Conservation (phyloP, 1,140 invertebrate species). For the Drosophila auraria region DNA sequence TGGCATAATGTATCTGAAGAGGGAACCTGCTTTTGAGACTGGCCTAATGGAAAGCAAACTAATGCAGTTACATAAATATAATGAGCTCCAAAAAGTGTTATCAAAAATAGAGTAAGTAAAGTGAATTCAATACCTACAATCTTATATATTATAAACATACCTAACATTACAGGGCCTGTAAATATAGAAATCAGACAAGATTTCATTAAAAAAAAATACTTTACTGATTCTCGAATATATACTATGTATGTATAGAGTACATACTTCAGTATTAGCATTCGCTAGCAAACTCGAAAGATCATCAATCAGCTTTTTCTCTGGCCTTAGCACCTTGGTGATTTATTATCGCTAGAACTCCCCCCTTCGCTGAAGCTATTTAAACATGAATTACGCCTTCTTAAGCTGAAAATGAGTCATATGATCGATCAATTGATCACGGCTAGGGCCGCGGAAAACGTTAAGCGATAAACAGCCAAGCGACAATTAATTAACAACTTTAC, state of each 20-base stretch:
- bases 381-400: slow-evolving; percentile 5
- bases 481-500: slow-evolving; percentile 47
- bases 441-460: slow-evolving; percentile 15
- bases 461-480: slow-evolving; percentile 13
- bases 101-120: background rate
- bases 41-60: background rate
- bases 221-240: background rate
- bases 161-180: too few species aligned
- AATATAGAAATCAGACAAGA: background rate
- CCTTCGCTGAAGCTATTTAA: slow-evolving; percentile 5
- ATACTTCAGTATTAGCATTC: background rate
- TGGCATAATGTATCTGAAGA: background rate
- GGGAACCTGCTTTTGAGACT: background rate
- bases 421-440: slow-evolving; percentile 7
- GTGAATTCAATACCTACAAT: background rate
- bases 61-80: background rate
- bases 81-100: background rate
- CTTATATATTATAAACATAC: too few species aligned
- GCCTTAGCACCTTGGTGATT: slow-evolving; percentile 20
- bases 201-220: background rate
- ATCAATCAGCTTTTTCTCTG: slow-evolving; percentile 16
- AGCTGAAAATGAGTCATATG: slow-evolving; percentile 20
- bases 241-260: too few species aligned
- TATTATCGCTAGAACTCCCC: slow-evolving; percentile 10
- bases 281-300: background rate